Conservation (phyloP, 2,888 invertebrate species). For the Melinaea marsaeus region DNA sequence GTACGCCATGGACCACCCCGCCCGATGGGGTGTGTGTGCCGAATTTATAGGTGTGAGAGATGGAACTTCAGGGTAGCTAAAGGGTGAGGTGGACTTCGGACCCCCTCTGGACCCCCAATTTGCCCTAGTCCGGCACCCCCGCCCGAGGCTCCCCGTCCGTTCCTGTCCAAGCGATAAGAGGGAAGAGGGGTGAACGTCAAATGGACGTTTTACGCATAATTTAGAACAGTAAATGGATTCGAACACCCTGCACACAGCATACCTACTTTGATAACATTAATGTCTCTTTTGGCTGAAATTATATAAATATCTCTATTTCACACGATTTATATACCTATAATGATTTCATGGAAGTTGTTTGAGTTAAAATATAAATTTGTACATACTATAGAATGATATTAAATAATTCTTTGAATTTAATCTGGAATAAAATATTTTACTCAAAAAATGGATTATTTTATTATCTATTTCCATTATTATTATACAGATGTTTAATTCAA, state of each 20-base stretch:
- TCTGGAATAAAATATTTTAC: not conserved
- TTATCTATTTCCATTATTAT: too few relatives aligned
- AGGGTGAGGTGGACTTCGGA: constrained; percentile 77
- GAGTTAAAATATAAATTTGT: not conserved
- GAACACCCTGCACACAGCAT: constrained; percentile 72
- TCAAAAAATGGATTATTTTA: too few relatives aligned
- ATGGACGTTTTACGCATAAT: constrained; percentile 80
- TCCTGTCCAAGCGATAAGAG: constrained; percentile 78
- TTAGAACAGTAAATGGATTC: constrained; percentile 79
- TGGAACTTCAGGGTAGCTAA: constrained; percentile 78
- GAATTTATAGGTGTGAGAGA: constrained; percentile 79
- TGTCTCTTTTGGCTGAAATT: constrained; percentile 20
- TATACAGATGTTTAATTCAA: too few relatives aligned
- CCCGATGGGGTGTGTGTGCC: constrained; percentile 75
- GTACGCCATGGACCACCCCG: constrained; percentile 65
- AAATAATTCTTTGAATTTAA: constrained; percentile 8
- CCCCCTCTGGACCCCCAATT: constrained; percentile 71
- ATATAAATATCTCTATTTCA: constrained; percentile 6
- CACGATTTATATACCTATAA: not conserved
- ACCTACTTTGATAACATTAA: constrained; percentile 48
- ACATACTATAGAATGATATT: too few relatives aligned
- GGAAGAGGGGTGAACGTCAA: constrained; percentile 77
- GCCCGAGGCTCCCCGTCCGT: constrained; percentile 69
- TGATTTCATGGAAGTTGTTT: not conserved
- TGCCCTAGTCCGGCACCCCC: constrained; percentile 77